Evolutionary conservation across 1,140 invertebrate species (phyloP).

Genomic region (Latrodectus geometricus): DNA sequence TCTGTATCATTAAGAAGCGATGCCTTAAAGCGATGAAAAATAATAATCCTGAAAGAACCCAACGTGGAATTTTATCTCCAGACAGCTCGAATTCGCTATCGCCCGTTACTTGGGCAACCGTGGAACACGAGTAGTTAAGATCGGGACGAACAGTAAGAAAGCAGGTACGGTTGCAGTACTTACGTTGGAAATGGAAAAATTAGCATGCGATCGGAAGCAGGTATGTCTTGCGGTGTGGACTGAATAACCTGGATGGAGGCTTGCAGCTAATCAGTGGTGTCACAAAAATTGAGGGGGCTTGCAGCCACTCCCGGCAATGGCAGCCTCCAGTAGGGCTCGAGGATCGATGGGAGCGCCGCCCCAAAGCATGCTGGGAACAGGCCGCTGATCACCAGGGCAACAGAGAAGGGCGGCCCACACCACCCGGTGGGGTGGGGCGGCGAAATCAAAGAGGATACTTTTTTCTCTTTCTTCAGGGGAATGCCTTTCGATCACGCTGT

Average conservation of each 20-base stretch:
- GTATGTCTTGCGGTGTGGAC: background rate
- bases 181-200: background rate
- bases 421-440: conserved; percentile 12
- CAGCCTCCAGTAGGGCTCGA: conserved; percentile 47
- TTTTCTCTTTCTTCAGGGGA: too few species aligned
- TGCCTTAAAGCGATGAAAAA: too few species aligned
- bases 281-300: conserved; percentile 3
- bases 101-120: background rate
- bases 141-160: background rate
- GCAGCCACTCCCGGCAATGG: conserved; percentile 59
- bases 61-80: background rate
- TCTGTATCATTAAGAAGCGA: too few species aligned
- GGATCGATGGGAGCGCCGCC: conserved; percentile 60
- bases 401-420: conserved; percentile 26
- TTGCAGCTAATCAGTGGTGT: background rate
- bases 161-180: background rate
- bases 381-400: conserved; percentile 37
- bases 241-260: conserved; percentile 7
- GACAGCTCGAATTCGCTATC: background rate
- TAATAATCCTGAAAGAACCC: too few species aligned
- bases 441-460: conserved; percentile 7
- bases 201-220: background rate
- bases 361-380: conserved; percentile 56
- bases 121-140: background rate
- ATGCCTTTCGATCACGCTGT: too few species aligned